Evolutionary conservation across 2,888 invertebrate genomes (phyloP).

Genomic region (Pelosia muscerda): DNA sequence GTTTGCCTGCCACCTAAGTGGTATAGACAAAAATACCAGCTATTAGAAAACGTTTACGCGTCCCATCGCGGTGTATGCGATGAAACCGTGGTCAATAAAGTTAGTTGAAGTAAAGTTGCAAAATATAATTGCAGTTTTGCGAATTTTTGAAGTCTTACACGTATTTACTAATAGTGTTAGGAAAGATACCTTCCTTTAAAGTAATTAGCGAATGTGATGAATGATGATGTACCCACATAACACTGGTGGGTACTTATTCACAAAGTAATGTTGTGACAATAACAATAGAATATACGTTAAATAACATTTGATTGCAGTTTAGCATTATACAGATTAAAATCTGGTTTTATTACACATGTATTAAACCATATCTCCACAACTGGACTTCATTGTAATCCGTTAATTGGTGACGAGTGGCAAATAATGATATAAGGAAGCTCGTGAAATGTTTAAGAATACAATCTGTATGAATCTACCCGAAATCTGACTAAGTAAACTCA

Average conservation of each 20-base stretch:
- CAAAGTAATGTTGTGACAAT: not conserved
- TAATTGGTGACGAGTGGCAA: too few species aligned
- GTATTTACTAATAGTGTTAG: conserved; percentile 4
- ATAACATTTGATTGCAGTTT: too few species aligned
- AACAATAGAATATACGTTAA: too few species aligned
- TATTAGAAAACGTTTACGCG: not conserved
- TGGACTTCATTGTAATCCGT: too few species aligned
- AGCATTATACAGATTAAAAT: not conserved
- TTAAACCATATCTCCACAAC: not conserved
- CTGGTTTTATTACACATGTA: not conserved
- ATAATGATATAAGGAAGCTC: too few species aligned
- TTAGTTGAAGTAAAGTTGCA: not conserved
- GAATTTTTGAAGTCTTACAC: not conserved
- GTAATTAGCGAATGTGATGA: not conserved
- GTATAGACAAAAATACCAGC: too few species aligned
- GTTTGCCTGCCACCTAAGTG: too few species aligned
- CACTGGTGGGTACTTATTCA: not conserved
- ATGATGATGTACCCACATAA: not conserved
- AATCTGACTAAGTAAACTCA: too few species aligned
- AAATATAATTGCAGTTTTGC: not conserved
- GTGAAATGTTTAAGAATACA: too few species aligned
- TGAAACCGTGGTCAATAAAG: not conserved
- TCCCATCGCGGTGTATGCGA: not conserved
- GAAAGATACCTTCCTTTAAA: not conserved
- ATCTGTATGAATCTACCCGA: too few species aligned